A percentile compares a stretch with the other conserved stretches of the same genome.
These are phyloP conservation scores for Allobates femoralis DNA, from an alignment of 2,797 vertebrate species.

Conservation along the genomic window DNA sequence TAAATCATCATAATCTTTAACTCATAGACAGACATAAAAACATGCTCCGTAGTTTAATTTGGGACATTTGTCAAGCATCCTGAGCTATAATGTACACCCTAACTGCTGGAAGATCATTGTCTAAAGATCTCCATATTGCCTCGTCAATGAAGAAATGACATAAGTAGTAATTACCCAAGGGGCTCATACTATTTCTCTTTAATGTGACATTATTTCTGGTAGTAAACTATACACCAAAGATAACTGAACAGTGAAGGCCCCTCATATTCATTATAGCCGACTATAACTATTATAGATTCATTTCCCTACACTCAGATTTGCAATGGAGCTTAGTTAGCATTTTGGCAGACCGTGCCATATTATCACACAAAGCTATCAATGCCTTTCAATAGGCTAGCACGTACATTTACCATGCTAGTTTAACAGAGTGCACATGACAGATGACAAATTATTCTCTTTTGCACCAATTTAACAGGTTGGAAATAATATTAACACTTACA, in stretches of 20 bases:
- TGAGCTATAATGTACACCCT: constrained; percentile 1
- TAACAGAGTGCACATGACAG: background rate
- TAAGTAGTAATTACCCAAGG: background rate
- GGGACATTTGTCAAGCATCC: constrained; percentile 7
- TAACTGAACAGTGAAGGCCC: background rate
- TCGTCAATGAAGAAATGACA: background rate
- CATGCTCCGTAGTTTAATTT: constrained; percentile 31
- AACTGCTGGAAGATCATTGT: background rate
- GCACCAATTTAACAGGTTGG: background rate
- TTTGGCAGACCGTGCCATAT: background rate
- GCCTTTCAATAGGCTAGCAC: background rate
- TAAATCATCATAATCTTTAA: constrained; percentile 34
- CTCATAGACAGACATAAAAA: constrained; percentile 34
- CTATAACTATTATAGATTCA: background rate
- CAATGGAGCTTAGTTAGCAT: background rate
- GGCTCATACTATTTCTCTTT: background rate
- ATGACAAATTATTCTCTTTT: background rate
- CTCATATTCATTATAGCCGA: background rate
- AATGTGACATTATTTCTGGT: background rate
- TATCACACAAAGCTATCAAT: background rate
- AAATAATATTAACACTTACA: background rate
- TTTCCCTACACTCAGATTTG: background rate
- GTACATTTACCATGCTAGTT: background rate
- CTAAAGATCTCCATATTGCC: background rate
- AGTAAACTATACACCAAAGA: constrained; percentile 1